Evolutionary conservation across 2,113 vertebrate genomes (phyloP).

Genomic region (Cololabis saira): DNA sequence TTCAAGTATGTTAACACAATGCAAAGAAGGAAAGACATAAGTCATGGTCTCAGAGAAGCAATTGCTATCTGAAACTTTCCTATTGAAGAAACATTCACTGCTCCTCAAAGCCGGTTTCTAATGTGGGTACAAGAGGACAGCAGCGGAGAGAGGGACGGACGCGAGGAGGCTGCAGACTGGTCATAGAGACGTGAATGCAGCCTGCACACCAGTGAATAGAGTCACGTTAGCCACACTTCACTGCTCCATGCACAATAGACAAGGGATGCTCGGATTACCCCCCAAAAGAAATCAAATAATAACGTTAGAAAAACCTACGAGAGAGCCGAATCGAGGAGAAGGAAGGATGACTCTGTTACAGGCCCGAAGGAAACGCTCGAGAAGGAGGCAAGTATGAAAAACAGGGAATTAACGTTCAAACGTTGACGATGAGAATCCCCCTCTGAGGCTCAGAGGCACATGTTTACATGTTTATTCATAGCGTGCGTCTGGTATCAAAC

Average conservation of each 20-base stretch:
- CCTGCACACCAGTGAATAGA: slow-evolving; percentile 44
- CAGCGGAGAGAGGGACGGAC: too few relatives aligned
- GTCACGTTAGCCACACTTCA: slow-evolving; percentile 52
- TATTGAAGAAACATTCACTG: too few relatives aligned
- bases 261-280: background rate
- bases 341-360: too few relatives aligned
- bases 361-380: background rate
- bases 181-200: slow-evolving; percentile 11
- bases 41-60: too few relatives aligned
- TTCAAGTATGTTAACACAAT: too few relatives aligned
- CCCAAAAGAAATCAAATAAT: background rate
- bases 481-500: slow-evolving; percentile 37
- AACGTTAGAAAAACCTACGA: background rate
- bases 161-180: background rate
- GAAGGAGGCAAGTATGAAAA: too few relatives aligned
- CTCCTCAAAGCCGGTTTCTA: too few relatives aligned
- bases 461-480: slow-evolving; percentile 67
- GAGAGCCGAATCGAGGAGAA: too few relatives aligned
- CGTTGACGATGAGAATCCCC: background rate
- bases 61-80: too few relatives aligned
- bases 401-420: slow-evolving; percentile 5
- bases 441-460: slow-evolving; percentile 12
- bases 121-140: too few relatives aligned
- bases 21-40: too few relatives aligned
- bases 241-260: slow-evolving; percentile 38